Base-by-base conservation (phyloP, 2,797 vertebrate species). In the Lacerta viridis region DNA sequence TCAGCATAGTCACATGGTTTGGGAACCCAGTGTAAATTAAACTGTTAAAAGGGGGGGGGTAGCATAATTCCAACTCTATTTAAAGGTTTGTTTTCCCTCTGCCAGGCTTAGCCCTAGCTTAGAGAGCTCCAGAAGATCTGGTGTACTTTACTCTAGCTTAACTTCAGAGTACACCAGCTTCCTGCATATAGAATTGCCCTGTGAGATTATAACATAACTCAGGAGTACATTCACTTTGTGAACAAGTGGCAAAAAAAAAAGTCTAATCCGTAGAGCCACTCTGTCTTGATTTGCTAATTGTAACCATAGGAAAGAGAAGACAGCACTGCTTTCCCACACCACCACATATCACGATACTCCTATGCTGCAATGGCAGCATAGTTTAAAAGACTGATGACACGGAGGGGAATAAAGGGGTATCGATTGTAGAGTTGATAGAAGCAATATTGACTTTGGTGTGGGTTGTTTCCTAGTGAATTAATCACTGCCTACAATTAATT, bases 201-300 rank as follows among this genome's bases (percentile, higher is more conserved):
- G 50, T 87, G 88, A 10, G 81, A 25, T 89, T 91, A 92, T 79
- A 92, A 80, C 91, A 91, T 91, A 85, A 93, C 91, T 89, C 10
- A 88, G 33, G 43, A 91, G 17, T 1, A 36, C 93, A 89, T 43
- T 93, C 89, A 90, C 10, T 92, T 80, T 93, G 75, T 76, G 93
- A 93, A 91, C 75, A 71, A 81, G 66, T 25, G 84, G 18, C 68
- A 90, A 18, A 81, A 94, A 91, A 79, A 80, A 94, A 91, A 77
- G 80, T 0, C 0, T 1, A 8, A 92, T 88, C 91, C 93, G 80
- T 89, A 79, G 25, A 84, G 79, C 81, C 89, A 1, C 75, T 69
- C 72, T 90, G 55, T 84, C 90, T 86, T 93, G 94, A 92, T 94
- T 93, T 93, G 46, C 61, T 91, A 94, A 94, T 94, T 93, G 46